phyloP scores from a whole-genome alignment of 2,113 vertebrate genomes.

The Albula glossodonta region DNA sequence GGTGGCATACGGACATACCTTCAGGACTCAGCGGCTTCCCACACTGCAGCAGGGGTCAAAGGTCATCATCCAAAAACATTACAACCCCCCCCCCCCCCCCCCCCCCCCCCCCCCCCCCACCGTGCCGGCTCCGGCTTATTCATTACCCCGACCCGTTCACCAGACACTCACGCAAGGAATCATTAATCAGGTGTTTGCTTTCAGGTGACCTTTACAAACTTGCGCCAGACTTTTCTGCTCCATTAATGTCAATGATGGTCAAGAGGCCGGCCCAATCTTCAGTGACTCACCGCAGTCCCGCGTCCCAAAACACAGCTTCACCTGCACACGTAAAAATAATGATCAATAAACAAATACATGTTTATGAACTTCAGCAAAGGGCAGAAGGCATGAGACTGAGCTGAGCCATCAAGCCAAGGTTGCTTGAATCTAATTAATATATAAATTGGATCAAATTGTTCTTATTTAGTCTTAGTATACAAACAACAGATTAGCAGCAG shows the following conservation, averaged over 20 bases:
- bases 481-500: not conserved
- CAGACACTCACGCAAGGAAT: constrained; percentile 78
- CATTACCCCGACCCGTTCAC: constrained; percentile 81
- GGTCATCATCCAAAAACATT: constrained; percentile 46
- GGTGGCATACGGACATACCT: not conserved
- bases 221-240: constrained; percentile 63
- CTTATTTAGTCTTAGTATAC: not conserved
- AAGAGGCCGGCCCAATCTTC: not conserved
- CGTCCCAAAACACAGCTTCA: not conserved
- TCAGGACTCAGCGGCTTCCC: constrained; percentile 28
- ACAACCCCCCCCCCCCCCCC: constrained; percentile 27
- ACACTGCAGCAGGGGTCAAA: constrained; percentile 32
- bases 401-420: not conserved
- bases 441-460: not conserved
- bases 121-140: constrained; percentile 67
- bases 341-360: too few species aligned
- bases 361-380: not conserved
- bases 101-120: constrained; percentile 24
- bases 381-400: not conserved
- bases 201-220: constrained; percentile 79
- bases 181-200: constrained; percentile 86
- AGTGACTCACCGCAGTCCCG: not conserved
- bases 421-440: not conserved
- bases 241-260: constrained; percentile 69
- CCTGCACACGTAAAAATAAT: not conserved